Evolutionary conservation across 2,888 invertebrate species (phyloP), one percentile per base, ranked within the genome.

Genomic region (Drosophila yooni): DNA sequence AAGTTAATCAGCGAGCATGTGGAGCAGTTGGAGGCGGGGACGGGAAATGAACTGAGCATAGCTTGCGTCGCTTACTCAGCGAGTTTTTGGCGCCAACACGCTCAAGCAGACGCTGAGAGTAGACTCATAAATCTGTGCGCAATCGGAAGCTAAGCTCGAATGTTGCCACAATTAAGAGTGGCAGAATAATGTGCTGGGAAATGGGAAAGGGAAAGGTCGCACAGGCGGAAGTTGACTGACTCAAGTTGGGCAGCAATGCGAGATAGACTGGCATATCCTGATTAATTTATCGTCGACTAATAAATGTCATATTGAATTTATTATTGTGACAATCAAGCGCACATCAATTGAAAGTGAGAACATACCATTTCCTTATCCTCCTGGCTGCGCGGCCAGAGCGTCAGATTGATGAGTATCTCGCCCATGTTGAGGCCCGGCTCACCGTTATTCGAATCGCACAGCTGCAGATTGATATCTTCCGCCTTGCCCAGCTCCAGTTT

Each of bases 341-440:
- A 33, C 18, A 25, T 29, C 34, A 25, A 25, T 46, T 40, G 8
- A n/a, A 11, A 6, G 21, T 13, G 3, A 18, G 8, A 29, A 70
- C 89, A 94, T 92, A 98, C 98, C 95, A 97, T 97, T 91, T 98
- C 98, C 92, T 98, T 98, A 91, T 99, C 99, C 92, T 98, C 98
- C 92, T 98, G 98, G 53, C 97, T 96, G 91, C 97, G 96, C 4
- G 99, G 99, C 95, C 96, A 96, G n/a, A 99, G 94, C 0, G 97
- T 98, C 51, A 96, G 95, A 63, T 96, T 96, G 56, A 99, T 93
- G 70, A 95, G 94, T 60, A 99, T 95, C 93, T 98, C 97, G 4
- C 99, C 99, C 94, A 99, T 95, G 87, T 95, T 95, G 81, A 96
- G 95, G 27, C 83, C 85, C 60, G 95, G 95, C 33, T 91, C 91